Conservation (phyloP, 2,113 vertebrate species). For the Cebidichthys violaceus region DNA sequence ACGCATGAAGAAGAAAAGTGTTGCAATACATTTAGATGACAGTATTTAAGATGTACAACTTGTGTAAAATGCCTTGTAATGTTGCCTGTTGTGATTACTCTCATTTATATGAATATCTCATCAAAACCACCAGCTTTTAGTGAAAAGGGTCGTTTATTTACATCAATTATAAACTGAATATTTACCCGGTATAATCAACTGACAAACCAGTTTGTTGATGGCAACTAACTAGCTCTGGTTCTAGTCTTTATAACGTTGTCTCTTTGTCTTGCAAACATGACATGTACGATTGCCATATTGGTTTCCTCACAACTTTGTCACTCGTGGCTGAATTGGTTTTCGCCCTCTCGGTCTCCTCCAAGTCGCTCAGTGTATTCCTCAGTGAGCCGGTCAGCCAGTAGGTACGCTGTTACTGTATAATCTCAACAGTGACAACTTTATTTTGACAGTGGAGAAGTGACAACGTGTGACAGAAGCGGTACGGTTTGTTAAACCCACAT, state of each 20-base stretch:
- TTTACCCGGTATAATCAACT: conserved; percentile 46
- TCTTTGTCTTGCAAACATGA: conserved; percentile 46
- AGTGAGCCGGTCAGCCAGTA: conserved; percentile 23
- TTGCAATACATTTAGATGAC: conserved; percentile 61
- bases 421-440: conserved; percentile 37
- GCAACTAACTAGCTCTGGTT: conserved; percentile 35
- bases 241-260: conserved; percentile 27
- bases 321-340: conserved; percentile 7
- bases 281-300: conserved; percentile 35
- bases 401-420: conserved; percentile 40
- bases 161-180: conserved; percentile 35
- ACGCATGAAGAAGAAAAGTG: conserved; percentile 50
- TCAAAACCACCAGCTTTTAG: conserved; percentile 60
- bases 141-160: conserved; percentile 44
- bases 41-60: conserved; percentile 71
- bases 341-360: conserved; percentile 6
- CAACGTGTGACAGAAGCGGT: conserved; percentile 27
- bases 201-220: conserved; percentile 34
- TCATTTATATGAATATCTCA: conserved; percentile 54
- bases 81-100: conserved; percentile 66
- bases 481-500: conserved; percentile 21
- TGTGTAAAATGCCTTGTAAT: conserved; percentile 71
- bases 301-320: conserved; percentile 19
- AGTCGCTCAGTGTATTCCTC: conserved; percentile 21
- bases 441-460: conserved; percentile 32